Evolutionary conservation across 2,888 invertebrate species (phyloP).

Genomic region (Andrena hattorfiana): DNA sequence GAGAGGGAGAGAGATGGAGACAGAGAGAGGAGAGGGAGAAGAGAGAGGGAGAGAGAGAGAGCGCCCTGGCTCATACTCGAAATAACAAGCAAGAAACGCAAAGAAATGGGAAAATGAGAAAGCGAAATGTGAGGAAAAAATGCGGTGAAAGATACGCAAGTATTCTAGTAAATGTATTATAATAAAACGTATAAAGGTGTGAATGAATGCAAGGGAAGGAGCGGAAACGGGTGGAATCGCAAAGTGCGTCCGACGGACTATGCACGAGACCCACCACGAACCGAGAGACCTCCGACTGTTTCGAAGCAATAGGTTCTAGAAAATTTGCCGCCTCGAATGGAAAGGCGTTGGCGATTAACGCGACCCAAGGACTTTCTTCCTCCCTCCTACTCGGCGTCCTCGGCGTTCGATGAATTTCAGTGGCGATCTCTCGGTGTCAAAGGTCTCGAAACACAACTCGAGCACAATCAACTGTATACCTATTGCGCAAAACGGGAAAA

Average conservation of each 20-base stretch:
- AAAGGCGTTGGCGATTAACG: too few species aligned
- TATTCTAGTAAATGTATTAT: not conserved
- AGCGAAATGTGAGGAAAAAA: not conserved
- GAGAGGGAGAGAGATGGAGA: too few species aligned
- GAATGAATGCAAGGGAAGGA: not conserved
- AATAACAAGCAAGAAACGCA: not conserved
- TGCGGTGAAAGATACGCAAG: slow-evolving; percentile 2
- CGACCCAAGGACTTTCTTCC: not conserved
- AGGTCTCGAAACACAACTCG: slow-evolving; percentile 44
- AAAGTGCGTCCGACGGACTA: slow-evolving; percentile 27
- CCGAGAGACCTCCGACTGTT: slow-evolving; percentile 23
- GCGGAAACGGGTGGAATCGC: slow-evolving; percentile 13
- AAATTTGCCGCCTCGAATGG: not conserved
- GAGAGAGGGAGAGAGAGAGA: not conserved
- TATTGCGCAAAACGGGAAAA: slow-evolving; percentile 85
- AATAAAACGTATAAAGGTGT: slow-evolving; percentile 5
- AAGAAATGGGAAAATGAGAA: not conserved
- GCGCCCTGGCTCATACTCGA: not conserved
- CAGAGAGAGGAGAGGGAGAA: too few species aligned
- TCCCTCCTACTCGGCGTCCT: not conserved
- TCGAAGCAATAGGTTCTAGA: not conserved
- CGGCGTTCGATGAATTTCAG: not conserved
- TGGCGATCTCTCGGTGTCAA: slow-evolving; percentile 27
- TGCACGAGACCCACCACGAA: slow-evolving; percentile 16
- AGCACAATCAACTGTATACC: slow-evolving; percentile 76